Percentiles rank a stretch among this genome's conserved stretches.
These are phyloP conservation scores for Mesocricetus auratus DNA, from an alignment of 2,113 vertebrate species.

Conservation along the genomic window DNA sequence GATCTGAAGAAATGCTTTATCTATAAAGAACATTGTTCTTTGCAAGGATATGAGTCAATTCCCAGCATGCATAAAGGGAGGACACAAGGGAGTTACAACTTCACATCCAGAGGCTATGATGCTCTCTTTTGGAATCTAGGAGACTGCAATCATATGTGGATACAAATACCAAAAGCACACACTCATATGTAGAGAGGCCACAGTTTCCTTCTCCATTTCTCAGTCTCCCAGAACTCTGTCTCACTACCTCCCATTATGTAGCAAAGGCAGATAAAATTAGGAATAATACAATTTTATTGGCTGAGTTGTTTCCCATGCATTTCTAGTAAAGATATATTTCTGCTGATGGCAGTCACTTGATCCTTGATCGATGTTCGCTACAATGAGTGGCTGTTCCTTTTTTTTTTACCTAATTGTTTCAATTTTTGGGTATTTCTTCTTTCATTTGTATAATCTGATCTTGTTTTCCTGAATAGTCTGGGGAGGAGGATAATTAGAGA, in stretches of 20 bases:
- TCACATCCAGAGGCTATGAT: neutral
- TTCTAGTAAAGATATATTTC: neutral
- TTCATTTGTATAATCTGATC: neutral
- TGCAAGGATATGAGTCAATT: neutral
- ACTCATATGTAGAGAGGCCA: neutral
- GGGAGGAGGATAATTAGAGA: neutral
- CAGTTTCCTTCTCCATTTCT: neutral
- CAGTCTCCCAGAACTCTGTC: rapidly evolving
- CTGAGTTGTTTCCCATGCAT: neutral
- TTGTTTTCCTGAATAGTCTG: neutral
- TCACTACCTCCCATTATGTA: neutral
- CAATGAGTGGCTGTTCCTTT: neutral
- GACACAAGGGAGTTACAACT: neutral
- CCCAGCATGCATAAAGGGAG: too few species aligned
- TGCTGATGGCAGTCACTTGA: neutral
- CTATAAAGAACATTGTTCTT: neutral
- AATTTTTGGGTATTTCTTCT: neutral
- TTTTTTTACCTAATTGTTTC: too few species aligned
- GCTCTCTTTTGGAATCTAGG: too few species aligned
- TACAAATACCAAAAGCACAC: neutral
- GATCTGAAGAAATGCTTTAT: neutral
- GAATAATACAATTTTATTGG: neutral
- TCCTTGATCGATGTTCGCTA: neutral
- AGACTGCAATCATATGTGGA: neutral
- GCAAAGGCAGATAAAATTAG: neutral